Conservation (phyloP, 1,140 invertebrate species). For the Drosophila murphyi region DNA sequence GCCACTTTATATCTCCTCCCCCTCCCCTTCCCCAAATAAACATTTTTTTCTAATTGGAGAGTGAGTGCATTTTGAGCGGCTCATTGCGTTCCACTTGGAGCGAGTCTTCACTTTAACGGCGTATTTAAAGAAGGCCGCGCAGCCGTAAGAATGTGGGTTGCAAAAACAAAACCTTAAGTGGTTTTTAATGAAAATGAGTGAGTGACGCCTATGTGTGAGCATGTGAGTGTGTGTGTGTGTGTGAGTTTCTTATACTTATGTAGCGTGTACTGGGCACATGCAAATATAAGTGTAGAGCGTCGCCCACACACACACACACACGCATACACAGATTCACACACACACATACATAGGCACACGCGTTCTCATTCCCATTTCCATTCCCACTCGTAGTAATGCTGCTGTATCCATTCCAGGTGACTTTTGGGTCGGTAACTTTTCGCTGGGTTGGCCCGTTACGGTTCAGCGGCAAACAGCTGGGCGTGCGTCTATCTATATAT, state of each 20-base stretch:
- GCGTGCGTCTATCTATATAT: conserved; percentile 6
- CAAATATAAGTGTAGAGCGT: conserved; percentile 22
- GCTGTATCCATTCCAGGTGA: conserved; percentile 47
- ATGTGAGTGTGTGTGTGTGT: conserved; percentile 27
- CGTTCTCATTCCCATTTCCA: conserved; percentile 26
- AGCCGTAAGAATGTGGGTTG: conserved; percentile 69
- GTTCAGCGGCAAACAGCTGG: conserved; percentile 69
- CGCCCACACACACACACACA: conserved; percentile 44
- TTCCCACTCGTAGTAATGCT: conserved; percentile 23
- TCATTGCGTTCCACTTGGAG: conserved; percentile 12
- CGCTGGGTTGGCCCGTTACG: conserved; percentile 73
- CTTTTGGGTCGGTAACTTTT: conserved; percentile 51
- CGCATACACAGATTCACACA: neutral
- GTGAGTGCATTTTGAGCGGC: neutral
- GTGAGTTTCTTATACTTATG: conserved; percentile 36
- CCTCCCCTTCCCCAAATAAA: no score
- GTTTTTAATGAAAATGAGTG: conserved; percentile 75
- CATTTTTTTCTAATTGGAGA: neutral
- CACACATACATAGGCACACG: conserved; percentile 20
- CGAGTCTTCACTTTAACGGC: conserved; percentile 44
- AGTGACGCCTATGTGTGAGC: conserved; percentile 35
- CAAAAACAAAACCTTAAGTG: conserved; percentile 73
- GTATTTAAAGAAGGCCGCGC: conserved; percentile 46
- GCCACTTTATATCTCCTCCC: neutral
- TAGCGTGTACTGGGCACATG: conserved; percentile 34